phyloP scores from a whole-genome alignment of 2,888 invertebrate species.

The Sphaerophoria taeniata region DNA sequence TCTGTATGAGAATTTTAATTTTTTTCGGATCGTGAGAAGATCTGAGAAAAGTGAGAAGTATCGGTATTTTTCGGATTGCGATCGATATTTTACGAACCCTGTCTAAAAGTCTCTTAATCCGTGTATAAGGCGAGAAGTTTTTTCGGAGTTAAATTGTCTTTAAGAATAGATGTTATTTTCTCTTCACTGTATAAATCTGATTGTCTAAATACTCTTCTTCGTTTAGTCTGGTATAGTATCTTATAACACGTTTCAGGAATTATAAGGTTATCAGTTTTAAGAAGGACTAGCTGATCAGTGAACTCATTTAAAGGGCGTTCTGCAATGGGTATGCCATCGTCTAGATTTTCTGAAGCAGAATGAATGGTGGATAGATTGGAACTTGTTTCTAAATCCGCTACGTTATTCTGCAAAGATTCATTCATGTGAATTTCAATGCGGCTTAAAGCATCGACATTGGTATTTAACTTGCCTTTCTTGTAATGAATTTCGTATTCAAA shows the following conservation, averaged over 20 bases:
- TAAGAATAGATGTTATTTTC: conserved; percentile 3
- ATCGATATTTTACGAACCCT: too few species aligned
- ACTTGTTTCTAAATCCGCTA: neutral
- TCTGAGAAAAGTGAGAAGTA: too few species aligned
- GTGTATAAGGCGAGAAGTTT: conserved; percentile 43
- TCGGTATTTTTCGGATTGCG: too few species aligned
- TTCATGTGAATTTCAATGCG: conserved; percentile 25
- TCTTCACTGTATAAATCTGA: neutral
- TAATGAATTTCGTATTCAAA: conserved; percentile 6
- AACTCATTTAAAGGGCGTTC: neutral
- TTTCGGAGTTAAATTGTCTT: conserved; percentile 18
- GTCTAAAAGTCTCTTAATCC: conserved; percentile 46
- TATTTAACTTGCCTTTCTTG: conserved; percentile 23
- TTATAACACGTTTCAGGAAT: neutral
- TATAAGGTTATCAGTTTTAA: conserved; percentile 1
- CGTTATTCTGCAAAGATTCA: conserved; percentile 9
- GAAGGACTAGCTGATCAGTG: conserved; percentile 39
- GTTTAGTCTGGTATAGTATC: neutral
- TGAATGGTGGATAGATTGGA: conserved; percentile 2
- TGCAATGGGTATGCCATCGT: neutral
- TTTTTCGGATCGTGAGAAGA: too few species aligned
- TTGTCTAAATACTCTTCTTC: conserved; percentile 6
- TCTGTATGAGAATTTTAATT: too few species aligned
- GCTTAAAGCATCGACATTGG: conserved; percentile 16
- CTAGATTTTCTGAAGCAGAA: neutral